Evolutionary conservation across 2,797 vertebrate genomes (phyloP).

Genomic region (Pagetopsis macropterus): DNA sequence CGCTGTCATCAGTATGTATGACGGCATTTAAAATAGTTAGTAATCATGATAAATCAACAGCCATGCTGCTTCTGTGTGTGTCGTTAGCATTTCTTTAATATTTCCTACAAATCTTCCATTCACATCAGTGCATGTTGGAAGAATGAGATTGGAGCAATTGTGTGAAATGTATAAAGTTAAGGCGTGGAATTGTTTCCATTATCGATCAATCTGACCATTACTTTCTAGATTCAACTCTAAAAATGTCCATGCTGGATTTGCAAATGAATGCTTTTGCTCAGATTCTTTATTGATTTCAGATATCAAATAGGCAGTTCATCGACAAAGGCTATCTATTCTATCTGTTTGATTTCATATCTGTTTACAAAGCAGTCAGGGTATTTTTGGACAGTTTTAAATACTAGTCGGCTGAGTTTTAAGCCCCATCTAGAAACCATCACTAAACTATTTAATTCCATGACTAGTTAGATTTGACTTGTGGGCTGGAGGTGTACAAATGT

Average conservation of each 20-base stretch:
- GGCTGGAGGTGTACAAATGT: constrained; percentile 7
- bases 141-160: background rate
- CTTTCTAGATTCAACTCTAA: too few relatives aligned
- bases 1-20: constrained; percentile 40
- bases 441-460: constrained; percentile 35
- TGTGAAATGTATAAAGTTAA: background rate
- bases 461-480: constrained; percentile 22
- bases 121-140: constrained; percentile 12
- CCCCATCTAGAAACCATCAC: constrained; percentile 19
- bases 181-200: too few relatives aligned
- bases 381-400: constrained; percentile 30
- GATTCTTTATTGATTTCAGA: constrained; percentile 29
- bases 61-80: constrained; percentile 9
- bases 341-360: constrained; percentile 34
- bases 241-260: background rate
- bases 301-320: background rate
- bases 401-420: constrained; percentile 1
- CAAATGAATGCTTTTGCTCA: background rate
- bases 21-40: constrained; percentile 5
- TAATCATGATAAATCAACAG: constrained; percentile 31
- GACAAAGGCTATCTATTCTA: constrained; percentile 6
- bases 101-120: constrained; percentile 18
- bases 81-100: constrained; percentile 6
- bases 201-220: too few relatives aligned
- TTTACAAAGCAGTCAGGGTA: constrained; percentile 58